Evolutionary conservation across 2,797 vertebrate genomes (phyloP).

Genomic region (Peromyscus eremicus): DNA sequence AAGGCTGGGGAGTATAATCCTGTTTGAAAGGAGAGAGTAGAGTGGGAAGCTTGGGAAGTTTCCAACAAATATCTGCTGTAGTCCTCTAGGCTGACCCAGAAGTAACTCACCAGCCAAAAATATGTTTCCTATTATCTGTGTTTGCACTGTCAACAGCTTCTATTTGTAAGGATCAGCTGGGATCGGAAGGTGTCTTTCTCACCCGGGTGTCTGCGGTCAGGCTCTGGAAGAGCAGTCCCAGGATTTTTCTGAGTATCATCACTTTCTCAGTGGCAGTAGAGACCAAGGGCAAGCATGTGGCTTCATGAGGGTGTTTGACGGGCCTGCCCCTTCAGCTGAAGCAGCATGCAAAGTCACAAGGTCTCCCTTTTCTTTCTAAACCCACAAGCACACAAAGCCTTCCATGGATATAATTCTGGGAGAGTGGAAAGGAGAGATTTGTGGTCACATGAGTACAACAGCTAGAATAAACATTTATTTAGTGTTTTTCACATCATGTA

Average conservation of each 20-base stretch:
- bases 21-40: constrained; percentile 2
- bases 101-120: constrained; percentile 48
- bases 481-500: constrained; percentile 40
- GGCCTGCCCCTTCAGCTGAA: background rate
- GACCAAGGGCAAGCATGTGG: background rate
- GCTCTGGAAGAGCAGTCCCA: background rate
- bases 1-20: background rate
- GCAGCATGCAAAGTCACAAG: background rate
- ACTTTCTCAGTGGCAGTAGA: background rate
- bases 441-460: constrained; percentile 44
- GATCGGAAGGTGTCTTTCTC: constrained; percentile 42
- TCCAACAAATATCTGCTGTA: constrained; percentile 37
- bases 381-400: background rate
- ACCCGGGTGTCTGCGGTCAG: background rate
- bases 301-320: background rate
- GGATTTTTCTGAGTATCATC: background rate
- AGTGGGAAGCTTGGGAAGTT: background rate
- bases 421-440: constrained; percentile 45
- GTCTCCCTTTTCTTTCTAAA: constrained; percentile 45
- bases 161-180: background rate
- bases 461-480: constrained; percentile 76
- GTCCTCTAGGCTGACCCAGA: constrained; percentile 39
- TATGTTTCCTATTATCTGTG: constrained; percentile 64
- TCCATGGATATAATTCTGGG: constrained; percentile 20
- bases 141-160: constrained; percentile 46